Base-by-base conservation (phyloP, 2,113 vertebrate species). In the Crypturellus undulatus region DNA sequence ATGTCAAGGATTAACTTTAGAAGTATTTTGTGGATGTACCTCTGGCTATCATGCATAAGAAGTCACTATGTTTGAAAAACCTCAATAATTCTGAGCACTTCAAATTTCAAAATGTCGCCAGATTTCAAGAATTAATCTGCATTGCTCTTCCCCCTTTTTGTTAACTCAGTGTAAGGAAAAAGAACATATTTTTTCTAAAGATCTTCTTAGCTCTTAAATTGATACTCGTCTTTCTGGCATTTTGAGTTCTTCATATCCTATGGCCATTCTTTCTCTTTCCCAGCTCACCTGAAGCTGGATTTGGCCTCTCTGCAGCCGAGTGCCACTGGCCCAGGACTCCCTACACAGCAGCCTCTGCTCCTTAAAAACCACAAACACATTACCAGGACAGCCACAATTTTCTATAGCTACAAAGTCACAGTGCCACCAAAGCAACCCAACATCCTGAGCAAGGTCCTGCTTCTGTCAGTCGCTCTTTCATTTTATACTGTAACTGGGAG, bases 401-500 rank as follows among this genome's bases (percentile, higher is more conserved):
- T 56, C 78, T 72, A 52, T 83, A 79, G 71, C 63, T 47, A 71
- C 80, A 77, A 91, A 96, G 70, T 40, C 47, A 38, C 47, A 71
- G 5, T 9, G 40, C 64, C 15, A 47, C 52, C 87, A 95, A 91
- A 73, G 82, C 76, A 68, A 84, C 22, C 43, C 20, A 13, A 87
- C 70, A 77, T 83, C 93, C 79, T 82, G 30, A 97, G 94, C 73
- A 78, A 92, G 64, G 51, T 70, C 81, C 18, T 80, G 75, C 82
- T 85, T 73, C 40, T 52, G 79, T 73, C 67, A 79, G 51, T 79
- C 94, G 94, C 71, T 81, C 12, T 85, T 96, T 82, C 60, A 77
- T 82, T 92, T 86, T 75, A 49, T 28, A 72, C 67, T 70, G 28
- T 75, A 92, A 89, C 81, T 73, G 84, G 85, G 96, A 93, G 78